phyloP scores from a whole-genome alignment of 1,140 invertebrate species.

The Cydia fagiglandana region DNA sequence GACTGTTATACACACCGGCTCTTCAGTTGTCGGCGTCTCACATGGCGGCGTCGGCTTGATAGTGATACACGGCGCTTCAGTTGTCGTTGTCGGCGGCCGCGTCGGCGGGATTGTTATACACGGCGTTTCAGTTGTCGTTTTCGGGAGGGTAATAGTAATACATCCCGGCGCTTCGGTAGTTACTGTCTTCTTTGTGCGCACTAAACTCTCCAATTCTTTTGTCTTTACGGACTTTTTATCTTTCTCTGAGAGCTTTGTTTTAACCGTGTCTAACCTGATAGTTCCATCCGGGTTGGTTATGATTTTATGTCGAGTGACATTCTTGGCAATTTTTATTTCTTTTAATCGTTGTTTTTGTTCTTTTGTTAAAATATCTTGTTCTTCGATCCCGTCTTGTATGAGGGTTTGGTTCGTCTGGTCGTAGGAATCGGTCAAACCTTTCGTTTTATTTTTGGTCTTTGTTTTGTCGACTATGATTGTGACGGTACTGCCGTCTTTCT shows the following conservation, averaged over 20 bases:
- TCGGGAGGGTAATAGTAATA: neutral
- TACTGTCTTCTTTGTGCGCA: neutral
- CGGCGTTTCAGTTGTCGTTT: neutral
- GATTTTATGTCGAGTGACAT: neutral
- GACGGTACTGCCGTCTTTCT: neutral
- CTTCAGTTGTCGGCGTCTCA: neutral
- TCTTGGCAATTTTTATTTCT: neutral
- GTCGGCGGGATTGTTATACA: neutral
- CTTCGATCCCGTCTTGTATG: neutral
- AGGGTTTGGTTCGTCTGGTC: neutral
- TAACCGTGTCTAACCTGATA: neutral
- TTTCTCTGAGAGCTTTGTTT: neutral
- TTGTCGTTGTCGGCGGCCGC: neutral
- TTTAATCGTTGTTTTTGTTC: neutral
- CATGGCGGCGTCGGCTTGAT: neutral
- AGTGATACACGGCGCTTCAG: neutral
- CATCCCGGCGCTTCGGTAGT: neutral
- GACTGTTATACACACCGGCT: neutral
- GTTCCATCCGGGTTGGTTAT: neutral
- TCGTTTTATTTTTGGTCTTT: neutral
- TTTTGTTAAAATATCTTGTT: neutral
- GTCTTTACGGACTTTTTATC: neutral
- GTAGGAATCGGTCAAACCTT: neutral
- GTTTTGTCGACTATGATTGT: neutral
- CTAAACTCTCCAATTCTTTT: neutral